Evolutionary conservation across 2,113 vertebrate species (phyloP).

Genomic region (Hemichromis elongatus): DNA sequence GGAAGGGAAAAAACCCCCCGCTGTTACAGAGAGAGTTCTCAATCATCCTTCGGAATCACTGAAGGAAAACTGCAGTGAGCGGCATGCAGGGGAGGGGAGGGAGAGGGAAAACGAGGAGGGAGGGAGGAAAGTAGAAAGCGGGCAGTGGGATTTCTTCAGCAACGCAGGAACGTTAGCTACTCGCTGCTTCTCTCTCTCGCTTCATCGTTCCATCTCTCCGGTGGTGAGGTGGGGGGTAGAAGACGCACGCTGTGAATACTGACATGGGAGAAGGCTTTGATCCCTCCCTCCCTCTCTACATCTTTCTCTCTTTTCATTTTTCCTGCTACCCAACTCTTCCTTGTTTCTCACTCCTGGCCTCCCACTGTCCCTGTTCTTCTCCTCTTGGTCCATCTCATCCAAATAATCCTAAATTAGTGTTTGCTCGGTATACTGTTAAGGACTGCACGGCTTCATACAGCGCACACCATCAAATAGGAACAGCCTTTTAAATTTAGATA

Average conservation of each 20-base stretch:
- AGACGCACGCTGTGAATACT: conserved; percentile 35
- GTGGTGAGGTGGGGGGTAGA: conserved; percentile 3
- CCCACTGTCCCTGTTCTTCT: neutral
- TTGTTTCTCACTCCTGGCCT: neutral
- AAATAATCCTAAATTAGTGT: neutral
- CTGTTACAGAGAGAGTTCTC: conserved; percentile 39
- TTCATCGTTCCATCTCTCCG: conserved; percentile 39
- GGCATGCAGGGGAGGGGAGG: neutral
- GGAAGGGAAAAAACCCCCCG: neutral
- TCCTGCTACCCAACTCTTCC: neutral
- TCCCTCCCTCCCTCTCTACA: neutral
- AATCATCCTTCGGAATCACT: conserved; percentile 38
- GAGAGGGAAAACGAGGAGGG: neutral
- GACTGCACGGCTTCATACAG: neutral
- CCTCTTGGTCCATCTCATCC: neutral
- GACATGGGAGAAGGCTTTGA: conserved; percentile 43
- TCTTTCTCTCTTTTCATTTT: conserved; percentile 7
- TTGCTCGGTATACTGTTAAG: neutral
- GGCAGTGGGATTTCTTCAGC: conserved; percentile 2
- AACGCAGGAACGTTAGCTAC: conserved; percentile 10
- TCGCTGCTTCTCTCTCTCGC: neutral
- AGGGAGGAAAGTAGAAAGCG: neutral
- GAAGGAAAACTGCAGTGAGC: conserved; percentile 16
- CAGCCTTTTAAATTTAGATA: neutral
- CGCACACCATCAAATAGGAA: neutral